These are phyloP conservation scores for Masnerella sp. DNA, from an alignment of 2,888 invertebrate genomes.

Conservation along the genomic window DNA sequence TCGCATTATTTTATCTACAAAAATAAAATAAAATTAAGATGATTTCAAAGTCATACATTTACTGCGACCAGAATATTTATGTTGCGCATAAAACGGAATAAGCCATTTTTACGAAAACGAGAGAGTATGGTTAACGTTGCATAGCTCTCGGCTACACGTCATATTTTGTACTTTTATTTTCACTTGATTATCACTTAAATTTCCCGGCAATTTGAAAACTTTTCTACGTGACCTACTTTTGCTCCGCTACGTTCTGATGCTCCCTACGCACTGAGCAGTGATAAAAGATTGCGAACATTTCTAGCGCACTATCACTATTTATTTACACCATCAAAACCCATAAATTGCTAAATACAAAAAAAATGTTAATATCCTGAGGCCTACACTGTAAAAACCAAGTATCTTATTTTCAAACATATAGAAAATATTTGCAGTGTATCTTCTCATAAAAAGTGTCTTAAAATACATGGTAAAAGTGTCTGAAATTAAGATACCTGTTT, in stretches of 20 bases:
- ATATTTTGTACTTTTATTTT: conserved; percentile 22
- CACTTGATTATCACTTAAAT: conserved; percentile 19
- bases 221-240: conserved; percentile 22
- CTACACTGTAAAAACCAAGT: not conserved
- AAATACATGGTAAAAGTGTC: too few relatives aligned
- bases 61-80: too few relatives aligned
- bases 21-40: too few relatives aligned
- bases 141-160: not conserved
- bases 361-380: too few relatives aligned
- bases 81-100: too few relatives aligned
- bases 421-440: too few relatives aligned
- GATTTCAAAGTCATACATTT: too few relatives aligned
- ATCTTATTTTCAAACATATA: too few relatives aligned
- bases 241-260: not conserved
- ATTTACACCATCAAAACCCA: conserved; percentile 2
- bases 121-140: not conserved
- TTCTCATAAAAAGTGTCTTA: too few relatives aligned
- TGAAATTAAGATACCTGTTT: too few relatives aligned
- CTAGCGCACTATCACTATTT: conserved; percentile 14
- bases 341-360: too few relatives aligned
- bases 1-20: too few relatives aligned
- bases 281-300: conserved; percentile 16
- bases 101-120: not conserved
- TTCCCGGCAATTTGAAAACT: conserved; percentile 30
- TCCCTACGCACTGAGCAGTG: conserved; percentile 18